phyloP scores from a whole-genome alignment of 2,113 vertebrate species.

The Indicator maculatus region DNA sequence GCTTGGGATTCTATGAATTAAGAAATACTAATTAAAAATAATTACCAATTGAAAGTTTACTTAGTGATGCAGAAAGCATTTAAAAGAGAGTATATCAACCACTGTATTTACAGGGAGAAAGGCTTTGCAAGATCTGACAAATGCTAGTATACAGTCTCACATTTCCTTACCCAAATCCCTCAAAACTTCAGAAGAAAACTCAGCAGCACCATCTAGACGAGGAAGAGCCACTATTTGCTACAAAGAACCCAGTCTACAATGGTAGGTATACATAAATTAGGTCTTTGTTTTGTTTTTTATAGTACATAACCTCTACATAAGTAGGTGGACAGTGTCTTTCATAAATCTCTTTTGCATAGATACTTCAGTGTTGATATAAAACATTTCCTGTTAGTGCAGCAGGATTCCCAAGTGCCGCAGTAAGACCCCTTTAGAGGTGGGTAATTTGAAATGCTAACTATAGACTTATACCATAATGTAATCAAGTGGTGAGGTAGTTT shows the following conservation, averaged over 20 bases:
- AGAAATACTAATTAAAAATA: neutral
- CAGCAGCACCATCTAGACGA: constrained; percentile 8
- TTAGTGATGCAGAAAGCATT: neutral
- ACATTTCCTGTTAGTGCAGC: neutral
- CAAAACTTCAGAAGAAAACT: constrained; percentile 8
- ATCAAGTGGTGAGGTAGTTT: neutral
- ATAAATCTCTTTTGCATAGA: neutral
- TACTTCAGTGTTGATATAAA: neutral
- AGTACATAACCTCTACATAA: accelerated
- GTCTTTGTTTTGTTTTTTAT: neutral
- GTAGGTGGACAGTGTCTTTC: neutral
- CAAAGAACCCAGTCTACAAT: constrained; percentile 66
- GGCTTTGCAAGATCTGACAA: constrained; percentile 72
- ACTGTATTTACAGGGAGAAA: constrained; percentile 59
- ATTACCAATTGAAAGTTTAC: neutral
- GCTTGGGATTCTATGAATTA: neutral
- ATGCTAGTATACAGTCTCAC: neutral
- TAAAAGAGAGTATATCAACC: neutral
- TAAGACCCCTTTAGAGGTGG: neutral
- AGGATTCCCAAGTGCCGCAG: neutral
- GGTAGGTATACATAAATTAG: constrained; percentile 9
- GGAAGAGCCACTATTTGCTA: constrained; percentile 36
- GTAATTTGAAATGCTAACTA: neutral
- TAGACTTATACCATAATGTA: neutral
- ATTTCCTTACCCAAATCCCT: neutral